Conservation (phyloP, 2,888 invertebrate species). For the Leucania comma region DNA sequence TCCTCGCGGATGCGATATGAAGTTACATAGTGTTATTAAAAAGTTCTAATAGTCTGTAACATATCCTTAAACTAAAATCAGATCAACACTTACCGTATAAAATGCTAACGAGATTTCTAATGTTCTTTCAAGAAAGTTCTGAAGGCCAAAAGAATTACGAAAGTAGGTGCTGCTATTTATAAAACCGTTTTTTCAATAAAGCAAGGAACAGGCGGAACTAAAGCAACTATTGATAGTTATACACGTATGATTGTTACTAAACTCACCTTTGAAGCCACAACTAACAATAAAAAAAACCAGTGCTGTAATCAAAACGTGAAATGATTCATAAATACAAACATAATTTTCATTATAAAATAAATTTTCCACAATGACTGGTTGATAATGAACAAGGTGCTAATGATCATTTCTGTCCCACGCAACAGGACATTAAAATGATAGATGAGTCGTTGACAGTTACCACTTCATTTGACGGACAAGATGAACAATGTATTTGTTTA, state of each 20-base stretch:
- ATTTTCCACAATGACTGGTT: constrained; percentile 46
- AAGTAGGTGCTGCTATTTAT: not conserved
- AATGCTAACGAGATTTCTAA: not conserved
- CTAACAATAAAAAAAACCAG: constrained; percentile 8
- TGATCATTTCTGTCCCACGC: constrained; percentile 48
- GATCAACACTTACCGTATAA: not conserved
- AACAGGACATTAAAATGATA: constrained; percentile 37
- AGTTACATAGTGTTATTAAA: not conserved
- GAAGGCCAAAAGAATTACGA: not conserved
- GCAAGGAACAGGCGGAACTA: not conserved
- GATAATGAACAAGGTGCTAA: constrained; percentile 48
- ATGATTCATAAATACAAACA: constrained; percentile 42
- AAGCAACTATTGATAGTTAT: not conserved
- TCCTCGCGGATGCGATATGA: not conserved
- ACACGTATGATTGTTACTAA: not conserved
- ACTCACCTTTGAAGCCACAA: constrained; percentile 1
- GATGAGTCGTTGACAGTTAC: constrained; percentile 35
- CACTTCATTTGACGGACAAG: not conserved
- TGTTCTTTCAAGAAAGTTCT: not conserved
- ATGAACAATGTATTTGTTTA: not conserved
- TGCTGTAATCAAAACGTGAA: not conserved
- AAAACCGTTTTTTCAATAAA: not conserved
- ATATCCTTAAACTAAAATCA: not conserved
- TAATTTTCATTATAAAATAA: constrained; percentile 32
- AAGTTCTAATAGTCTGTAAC: not conserved